A percentile compares a stretch with the other conserved stretches of the same genome.
Evolutionary conservation across 2,888 invertebrate species (phyloP).

Genomic region (Linnaemya tessellans): DNA sequence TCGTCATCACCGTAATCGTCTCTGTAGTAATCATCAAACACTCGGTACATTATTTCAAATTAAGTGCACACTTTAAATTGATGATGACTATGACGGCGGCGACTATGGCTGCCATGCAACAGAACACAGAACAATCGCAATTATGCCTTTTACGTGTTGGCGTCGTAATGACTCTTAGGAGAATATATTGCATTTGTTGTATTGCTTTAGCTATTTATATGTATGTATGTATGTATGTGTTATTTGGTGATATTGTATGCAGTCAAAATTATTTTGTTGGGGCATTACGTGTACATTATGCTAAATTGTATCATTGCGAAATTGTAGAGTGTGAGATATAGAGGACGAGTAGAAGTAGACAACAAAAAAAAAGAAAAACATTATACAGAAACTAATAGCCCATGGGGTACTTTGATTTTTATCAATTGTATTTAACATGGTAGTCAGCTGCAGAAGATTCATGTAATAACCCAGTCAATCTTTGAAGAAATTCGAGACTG

Average conservation of each 20-base stretch:
- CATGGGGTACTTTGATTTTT: conserved; percentile 70
- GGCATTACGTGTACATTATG: conserved; percentile 69
- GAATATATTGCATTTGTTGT: conserved; percentile 46
- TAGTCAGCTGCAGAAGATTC: conserved; percentile 40
- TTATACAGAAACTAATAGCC: conserved; percentile 63
- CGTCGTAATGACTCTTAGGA: conserved; percentile 70
- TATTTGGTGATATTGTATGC: conserved; percentile 56
- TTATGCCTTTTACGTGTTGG: conserved; percentile 71
- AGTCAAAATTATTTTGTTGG: conserved; percentile 55
- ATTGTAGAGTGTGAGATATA: conserved; percentile 36
- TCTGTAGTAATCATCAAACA: conserved; percentile 33
- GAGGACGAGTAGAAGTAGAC: not conserved
- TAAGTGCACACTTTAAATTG: conserved; percentile 64
- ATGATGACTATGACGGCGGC: conserved; percentile 47
- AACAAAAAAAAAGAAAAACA: not conserved
- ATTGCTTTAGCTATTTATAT: conserved; percentile 11
- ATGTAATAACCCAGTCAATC: conserved; percentile 28
- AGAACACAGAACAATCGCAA: conserved; percentile 61
- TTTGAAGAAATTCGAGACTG: not conserved
- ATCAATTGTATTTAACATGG: conserved; percentile 65
- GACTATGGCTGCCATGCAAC: conserved; percentile 22
- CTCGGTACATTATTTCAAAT: conserved; percentile 63
- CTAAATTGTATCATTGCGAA: conserved; percentile 66
- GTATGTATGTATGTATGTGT: conserved; percentile 19
- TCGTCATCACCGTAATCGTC: conserved; percentile 33